A percentile compares a stretch with the other conserved stretches of the same genome.
Evolutionary conservation across 2,888 invertebrate species (phyloP).

Genomic region (Tetragnatha montana): DNA sequence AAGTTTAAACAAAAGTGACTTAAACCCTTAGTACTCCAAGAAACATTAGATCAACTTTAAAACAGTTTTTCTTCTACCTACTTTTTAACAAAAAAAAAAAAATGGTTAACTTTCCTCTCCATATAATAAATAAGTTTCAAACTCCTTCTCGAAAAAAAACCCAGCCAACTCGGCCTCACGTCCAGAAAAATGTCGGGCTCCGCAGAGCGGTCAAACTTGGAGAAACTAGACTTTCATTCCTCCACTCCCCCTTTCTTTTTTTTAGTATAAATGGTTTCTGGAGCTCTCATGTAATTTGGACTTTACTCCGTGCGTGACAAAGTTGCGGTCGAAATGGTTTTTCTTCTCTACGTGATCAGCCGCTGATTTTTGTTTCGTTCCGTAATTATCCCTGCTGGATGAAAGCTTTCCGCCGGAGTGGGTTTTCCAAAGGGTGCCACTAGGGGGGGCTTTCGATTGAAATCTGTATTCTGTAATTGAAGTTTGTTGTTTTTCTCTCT

Average conservation of each 20-base stretch:
- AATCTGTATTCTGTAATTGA: too few relatives aligned
- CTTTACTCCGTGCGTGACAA: conserved; percentile 63
- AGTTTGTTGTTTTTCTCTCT: too few relatives aligned
- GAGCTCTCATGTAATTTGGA: conserved; percentile 55
- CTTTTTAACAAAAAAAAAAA: conserved; percentile 6
- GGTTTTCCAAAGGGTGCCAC: conserved; percentile 13
- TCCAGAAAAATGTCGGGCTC: conserved; percentile 10
- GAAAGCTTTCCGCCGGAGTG: conserved; percentile 43
- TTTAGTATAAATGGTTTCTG: conserved; percentile 43
- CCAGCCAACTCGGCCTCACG: neutral
- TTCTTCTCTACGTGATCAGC: conserved; percentile 51
- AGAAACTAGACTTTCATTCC: neutral
- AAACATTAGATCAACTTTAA: too few relatives aligned
- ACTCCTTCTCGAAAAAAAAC: too few relatives aligned
- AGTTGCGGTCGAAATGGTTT: conserved; percentile 65
- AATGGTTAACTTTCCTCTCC: neutral
- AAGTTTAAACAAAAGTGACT: too few relatives aligned
- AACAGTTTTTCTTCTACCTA: too few relatives aligned
- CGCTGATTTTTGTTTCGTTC: conserved; percentile 9
- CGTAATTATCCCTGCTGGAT: conserved; percentile 60
- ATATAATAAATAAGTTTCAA: too few relatives aligned
- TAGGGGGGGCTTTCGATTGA: too few relatives aligned
- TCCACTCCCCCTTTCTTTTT: conserved; percentile 2
- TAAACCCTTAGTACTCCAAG: too few relatives aligned
- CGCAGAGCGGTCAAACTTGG: neutral